Base-by-base conservation (phyloP, 1,140 invertebrate genomes). In the Cephus cinctus region DNA sequence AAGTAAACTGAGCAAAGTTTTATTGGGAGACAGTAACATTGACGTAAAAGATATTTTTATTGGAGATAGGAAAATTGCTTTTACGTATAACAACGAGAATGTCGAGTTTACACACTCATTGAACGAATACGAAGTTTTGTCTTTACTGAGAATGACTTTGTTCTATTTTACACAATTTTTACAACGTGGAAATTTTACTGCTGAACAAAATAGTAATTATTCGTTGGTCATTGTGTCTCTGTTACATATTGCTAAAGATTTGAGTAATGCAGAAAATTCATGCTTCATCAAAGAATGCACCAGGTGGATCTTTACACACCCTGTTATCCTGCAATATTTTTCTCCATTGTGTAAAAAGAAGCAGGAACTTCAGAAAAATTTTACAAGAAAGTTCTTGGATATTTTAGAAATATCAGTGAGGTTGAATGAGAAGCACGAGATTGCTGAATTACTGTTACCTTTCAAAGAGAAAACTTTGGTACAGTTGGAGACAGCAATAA, bases 321-420 rank as follows among this genome's bases (percentile, higher is more conserved):
- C 78, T 18, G 63, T 76, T 45, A 53, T 84, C 35, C 54, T 84
- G 3, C 71, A 79, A 55, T 78, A 78, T 57, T 83, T 83, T 55
- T 75, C 75, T 44, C 73, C 78, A 18, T 53, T 80, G 14, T 58
- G 75, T 51, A 76, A 77, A 56, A 63, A 64, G 23, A 59, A 70
- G 36, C 39, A 60, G 25, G 12, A 19, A 1, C 62, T 59, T 8
- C 62, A 67, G 52, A 63, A 69, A 50, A 56, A 74, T 39, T 57
- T 78, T 2, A 83, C 79, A 0, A 56, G 67, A 36, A 75, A 78
- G 49, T 48, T 83, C 14, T 43, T 79, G 15, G 55, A 78, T 20
- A 44, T 74, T 38, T 63, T 54, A 44, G 46, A 52, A 23, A 22
- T 43, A 31, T 42, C 67, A 15, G 43, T 43, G 9, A n/a, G 40